These are phyloP conservation scores for Tenthredo livida DNA, from an alignment of 2,888 invertebrate genomes.

Conservation along the genomic window DNA sequence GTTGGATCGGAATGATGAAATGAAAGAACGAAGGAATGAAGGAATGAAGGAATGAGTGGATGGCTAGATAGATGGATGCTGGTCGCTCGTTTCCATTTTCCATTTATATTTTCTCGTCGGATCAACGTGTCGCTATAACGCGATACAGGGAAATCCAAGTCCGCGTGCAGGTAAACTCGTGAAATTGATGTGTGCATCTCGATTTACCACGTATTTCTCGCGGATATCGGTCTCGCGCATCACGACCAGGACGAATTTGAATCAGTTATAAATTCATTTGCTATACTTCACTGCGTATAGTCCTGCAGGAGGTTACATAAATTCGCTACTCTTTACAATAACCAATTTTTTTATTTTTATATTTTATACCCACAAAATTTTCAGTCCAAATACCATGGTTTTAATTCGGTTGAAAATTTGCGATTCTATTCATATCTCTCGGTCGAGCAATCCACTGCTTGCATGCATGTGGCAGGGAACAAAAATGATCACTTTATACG, in stretches of 20 bases:
- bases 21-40: background rate
- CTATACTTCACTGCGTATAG: background rate
- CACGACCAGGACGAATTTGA: background rate
- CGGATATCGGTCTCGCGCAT: constrained; percentile 2
- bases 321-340: background rate
- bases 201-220: constrained; percentile 37
- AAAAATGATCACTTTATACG: background rate
- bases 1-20: too few species aligned
- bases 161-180: constrained; percentile 9
- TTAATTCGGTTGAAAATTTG: background rate
- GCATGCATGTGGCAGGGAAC: background rate
- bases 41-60: constrained; percentile 29
- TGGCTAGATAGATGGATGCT: constrained; percentile 2
- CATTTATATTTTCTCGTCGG: constrained; percentile 30
- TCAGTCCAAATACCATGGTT: background rate
- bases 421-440: background rate
- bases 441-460: background rate
- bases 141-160: constrained; percentile 21
- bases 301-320: background rate
- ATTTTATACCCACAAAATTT: background rate
- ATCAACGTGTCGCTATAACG: constrained; percentile 41
- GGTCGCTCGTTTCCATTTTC: constrained; percentile 26
- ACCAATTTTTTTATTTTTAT: background rate
- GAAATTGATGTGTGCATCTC: constrained; percentile 45
- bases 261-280: constrained; percentile 21